Conservation (phyloP, 92 coral and sea anemone species). For the Plumapathes pennacea region DNA sequence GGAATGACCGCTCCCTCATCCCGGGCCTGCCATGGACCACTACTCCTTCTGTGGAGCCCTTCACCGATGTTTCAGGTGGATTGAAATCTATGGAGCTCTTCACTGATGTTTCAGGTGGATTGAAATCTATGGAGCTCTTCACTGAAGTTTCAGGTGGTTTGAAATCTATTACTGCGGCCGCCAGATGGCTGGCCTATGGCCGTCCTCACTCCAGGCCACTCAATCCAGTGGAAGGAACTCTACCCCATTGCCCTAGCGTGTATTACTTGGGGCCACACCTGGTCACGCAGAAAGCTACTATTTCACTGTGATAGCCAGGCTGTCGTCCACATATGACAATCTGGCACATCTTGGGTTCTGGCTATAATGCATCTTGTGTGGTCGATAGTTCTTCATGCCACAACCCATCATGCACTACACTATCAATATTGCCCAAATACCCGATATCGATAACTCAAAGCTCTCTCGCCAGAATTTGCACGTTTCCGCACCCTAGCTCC, state of each 20-base stretch:
- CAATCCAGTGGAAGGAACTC: slow-evolving; percentile 9
- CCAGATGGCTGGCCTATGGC: slow-evolving; percentile 1
- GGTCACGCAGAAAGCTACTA: slow-evolving; percentile 17
- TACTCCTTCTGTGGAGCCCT: no score
- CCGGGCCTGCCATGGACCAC: slow-evolving; percentile 7
- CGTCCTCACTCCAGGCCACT: neutral
- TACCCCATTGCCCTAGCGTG: slow-evolving; percentile 35
- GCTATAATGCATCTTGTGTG: slow-evolving; percentile 28
- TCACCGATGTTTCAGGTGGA: no score
- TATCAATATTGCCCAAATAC: slow-evolving; percentile 8
- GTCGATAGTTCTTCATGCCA: neutral
- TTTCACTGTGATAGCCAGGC: slow-evolving; percentile 23
- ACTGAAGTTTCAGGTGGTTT: slow-evolving; percentile 7
- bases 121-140: slow-evolving; percentile 4
- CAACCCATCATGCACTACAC: neutral
- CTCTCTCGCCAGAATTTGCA: no score
- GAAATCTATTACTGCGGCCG: slow-evolving; percentile 11
- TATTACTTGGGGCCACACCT: slow-evolving; percentile 22
- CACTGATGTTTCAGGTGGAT: no score
- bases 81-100: no score
- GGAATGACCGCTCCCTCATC: slow-evolving; percentile 1
- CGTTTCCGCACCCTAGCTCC: slow-evolving; percentile 12
- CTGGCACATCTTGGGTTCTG: slow-evolving; percentile 28
- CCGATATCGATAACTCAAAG: neutral
- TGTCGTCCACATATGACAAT: slow-evolving; percentile 15